Base-by-base conservation (phyloP, 2,888 invertebrate species). In the Xestia rhomboidea region DNA sequence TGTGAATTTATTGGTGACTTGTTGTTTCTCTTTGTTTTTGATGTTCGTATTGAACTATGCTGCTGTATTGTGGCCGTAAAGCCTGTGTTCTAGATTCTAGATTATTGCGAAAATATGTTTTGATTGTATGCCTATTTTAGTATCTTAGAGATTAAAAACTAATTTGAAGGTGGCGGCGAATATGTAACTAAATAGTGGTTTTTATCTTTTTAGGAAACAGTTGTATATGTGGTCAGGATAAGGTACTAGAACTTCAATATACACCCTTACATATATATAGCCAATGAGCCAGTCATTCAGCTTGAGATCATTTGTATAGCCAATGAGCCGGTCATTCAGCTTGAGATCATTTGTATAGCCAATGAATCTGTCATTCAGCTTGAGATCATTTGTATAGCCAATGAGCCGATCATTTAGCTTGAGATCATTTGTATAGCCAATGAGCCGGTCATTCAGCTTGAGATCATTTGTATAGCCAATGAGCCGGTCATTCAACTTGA, bases 1-100 rank as follows among this genome's bases (percentile, higher is more conserved):
- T 77, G 73, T 66, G 62, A 72, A 83, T 73, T 70, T 66, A 82
- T 85, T 77, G 77, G 54, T 13, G 34, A 57, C 24, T 75, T 69
- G 51, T 73, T 70, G 51, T 67, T 67, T 66, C 38, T 49, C 27
- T 76, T 79, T 68, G 76, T 44, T 44, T 72, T 77, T 21, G 18
- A 46, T 73, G 51, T 74, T 62, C 11, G 27, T 66, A 11, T 79
- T 74, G 44, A 62, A 67, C 49, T 75, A 30, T 27, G n/a, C 7
- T 18, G 51, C 27, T 41, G 2, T 63, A 41, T 57, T 34, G 21
- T 18, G 27, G 27, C 49, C 0, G 8, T 80, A n/a, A n/a, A 7
- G 8, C 18, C 13, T 5, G 2, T n/a, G 0, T 63, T 51, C 27
- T 64, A n/a, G n/a, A 41, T 64, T 64, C n/a, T 41, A 41, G 4